These are phyloP conservation scores for Polydrusus pterygomalis DNA, from an alignment of 2,888 invertebrate species.

Conservation along the genomic window DNA sequence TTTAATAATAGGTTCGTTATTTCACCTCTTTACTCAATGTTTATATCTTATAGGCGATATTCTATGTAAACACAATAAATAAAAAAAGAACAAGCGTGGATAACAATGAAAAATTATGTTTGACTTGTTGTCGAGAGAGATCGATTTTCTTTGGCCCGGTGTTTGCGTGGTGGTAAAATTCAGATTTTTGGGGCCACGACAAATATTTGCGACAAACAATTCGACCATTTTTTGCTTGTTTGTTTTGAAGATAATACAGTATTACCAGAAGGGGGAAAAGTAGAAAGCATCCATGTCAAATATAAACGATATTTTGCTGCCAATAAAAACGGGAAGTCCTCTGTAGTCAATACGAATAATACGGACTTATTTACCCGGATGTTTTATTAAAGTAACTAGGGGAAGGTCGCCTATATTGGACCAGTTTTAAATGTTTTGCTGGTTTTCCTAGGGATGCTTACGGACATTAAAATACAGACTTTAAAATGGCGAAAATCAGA, in stretches of 20 bases:
- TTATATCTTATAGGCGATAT: not conserved
- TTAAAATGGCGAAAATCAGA: too few species aligned
- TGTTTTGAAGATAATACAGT: conserved; percentile 24
- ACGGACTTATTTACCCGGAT: too few species aligned
- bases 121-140: conserved; percentile 1
- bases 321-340: too few species aligned
- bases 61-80: too few species aligned
- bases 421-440: too few species aligned
- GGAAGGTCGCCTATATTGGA: too few species aligned
- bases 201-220: conserved; percentile 32
- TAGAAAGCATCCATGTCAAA: not conserved
- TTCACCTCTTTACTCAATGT: not conserved
- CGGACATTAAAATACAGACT: too few species aligned
- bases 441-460: too few species aligned
- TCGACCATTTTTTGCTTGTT: conserved; percentile 22
- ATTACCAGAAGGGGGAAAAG: not conserved
- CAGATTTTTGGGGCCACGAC: conserved; percentile 22
- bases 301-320: conserved; percentile 7
- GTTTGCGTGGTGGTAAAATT: conserved; percentile 17
- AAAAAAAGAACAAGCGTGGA: not conserved
- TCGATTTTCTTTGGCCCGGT: conserved; percentile 22
- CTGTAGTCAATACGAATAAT: too few species aligned
- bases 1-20: too few species aligned
- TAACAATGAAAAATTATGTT: conserved; percentile 4
- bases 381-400: too few species aligned